Conservation (phyloP, 2,797 vertebrate genomes). For the Rhadinocentrus ornatus region DNA sequence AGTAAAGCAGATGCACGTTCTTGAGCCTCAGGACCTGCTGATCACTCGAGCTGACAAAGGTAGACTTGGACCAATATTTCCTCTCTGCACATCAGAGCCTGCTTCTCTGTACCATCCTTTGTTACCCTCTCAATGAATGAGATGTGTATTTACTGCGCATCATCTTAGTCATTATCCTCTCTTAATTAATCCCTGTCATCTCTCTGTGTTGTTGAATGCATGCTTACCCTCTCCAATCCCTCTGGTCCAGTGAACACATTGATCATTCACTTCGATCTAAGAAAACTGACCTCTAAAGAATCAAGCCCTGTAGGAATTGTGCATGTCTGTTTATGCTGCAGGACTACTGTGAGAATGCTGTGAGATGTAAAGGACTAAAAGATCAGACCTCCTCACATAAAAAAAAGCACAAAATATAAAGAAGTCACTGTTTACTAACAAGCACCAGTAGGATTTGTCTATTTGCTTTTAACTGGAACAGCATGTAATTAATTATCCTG, state of each 20-base stretch:
- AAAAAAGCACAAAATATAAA: not conserved
- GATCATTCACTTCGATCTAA: conserved; percentile 58
- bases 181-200: conserved; percentile 44
- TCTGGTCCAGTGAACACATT: conserved; percentile 53
- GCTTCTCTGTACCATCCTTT: not conserved
- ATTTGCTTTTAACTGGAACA: conserved; percentile 34
- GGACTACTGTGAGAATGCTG: conserved; percentile 27
- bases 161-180: conserved; percentile 32
- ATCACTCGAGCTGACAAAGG: conserved; percentile 95
- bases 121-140: conserved; percentile 13
- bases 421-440: conserved; percentile 4
- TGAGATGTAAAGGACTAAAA: not conserved
- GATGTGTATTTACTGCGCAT: conserved; percentile 27
- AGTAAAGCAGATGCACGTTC: conserved; percentile 95
- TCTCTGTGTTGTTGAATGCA: conserved; percentile 39
- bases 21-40: conserved; percentile 94
- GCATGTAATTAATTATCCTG: conserved; percentile 52
- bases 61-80: conserved; percentile 56
- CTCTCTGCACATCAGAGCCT: conserved; percentile 12
- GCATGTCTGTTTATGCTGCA: conserved; percentile 33
- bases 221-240: conserved; percentile 43
- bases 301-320: conserved; percentile 24
- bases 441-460: conserved; percentile 27
- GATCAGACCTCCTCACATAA: not conserved
- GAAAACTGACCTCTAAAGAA: conserved; percentile 64